Evolutionary conservation across 2,888 invertebrate genomes (phyloP).

Genomic region (Dastarcus helophoroides): DNA sequence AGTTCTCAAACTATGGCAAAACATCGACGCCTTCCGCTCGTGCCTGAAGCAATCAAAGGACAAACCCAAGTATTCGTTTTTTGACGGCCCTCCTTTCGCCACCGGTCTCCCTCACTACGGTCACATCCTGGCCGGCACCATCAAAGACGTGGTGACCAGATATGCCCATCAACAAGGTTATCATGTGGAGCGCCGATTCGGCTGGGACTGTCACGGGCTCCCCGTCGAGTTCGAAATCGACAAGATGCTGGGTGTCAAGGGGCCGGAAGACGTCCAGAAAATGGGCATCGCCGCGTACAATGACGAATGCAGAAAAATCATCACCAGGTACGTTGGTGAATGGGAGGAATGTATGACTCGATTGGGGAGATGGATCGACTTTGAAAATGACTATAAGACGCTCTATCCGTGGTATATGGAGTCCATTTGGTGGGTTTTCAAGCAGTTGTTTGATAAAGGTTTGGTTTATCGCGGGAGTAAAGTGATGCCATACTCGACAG

Average conservation of each 20-base stretch:
- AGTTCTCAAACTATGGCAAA: slow-evolving; percentile 66
- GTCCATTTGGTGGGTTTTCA: slow-evolving; percentile 98
- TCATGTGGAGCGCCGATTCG: slow-evolving; percentile 87
- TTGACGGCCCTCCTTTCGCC: slow-evolving; percentile 99
- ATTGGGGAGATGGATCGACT: slow-evolving; percentile 97
- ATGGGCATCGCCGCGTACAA: slow-evolving; percentile 97
- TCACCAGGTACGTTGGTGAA: slow-evolving; percentile 86
- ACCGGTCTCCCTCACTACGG: slow-evolving; percentile 99
- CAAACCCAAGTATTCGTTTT: slow-evolving; percentile 80
- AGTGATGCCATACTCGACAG: slow-evolving; percentile 98
- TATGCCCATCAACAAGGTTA: slow-evolving; percentile 93
- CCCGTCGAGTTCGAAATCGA: slow-evolving; percentile 95
- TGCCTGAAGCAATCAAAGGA: slow-evolving; percentile 75
- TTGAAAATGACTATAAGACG: slow-evolving; percentile 97
- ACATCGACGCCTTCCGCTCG: slow-evolving; percentile 71
- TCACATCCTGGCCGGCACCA: slow-evolving; percentile 94
- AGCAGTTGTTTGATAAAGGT: slow-evolving; percentile 87
- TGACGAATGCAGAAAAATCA: slow-evolving; percentile 90
- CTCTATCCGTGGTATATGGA: slow-evolving; percentile 99
- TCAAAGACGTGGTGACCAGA: slow-evolving; percentile 95
- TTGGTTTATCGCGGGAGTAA: slow-evolving; percentile 97
- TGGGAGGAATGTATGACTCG: slow-evolving; percentile 83
- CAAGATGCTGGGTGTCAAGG: slow-evolving; percentile 78
- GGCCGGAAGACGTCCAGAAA: slow-evolving; percentile 91
- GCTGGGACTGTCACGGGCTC: slow-evolving; percentile 98